These are phyloP conservation scores for Cyphomyrmex costatus DNA, from an alignment of 1,140 invertebrate species.

Conservation along the genomic window DNA sequence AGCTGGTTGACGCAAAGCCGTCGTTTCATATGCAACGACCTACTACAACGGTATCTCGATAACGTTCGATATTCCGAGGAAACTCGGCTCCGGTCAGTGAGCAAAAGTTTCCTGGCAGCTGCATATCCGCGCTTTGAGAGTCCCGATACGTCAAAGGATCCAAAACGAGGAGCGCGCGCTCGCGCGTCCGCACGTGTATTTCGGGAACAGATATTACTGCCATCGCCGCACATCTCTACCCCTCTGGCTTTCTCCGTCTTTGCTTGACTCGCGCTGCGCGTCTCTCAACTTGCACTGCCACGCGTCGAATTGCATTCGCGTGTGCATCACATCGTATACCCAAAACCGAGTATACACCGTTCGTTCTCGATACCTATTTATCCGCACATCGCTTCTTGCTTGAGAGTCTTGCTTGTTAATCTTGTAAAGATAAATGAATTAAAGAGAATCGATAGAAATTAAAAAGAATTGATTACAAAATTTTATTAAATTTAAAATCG, in stretches of 20 bases:
- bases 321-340: slow-evolving; percentile 8
- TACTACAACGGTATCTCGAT: slow-evolving; percentile 39
- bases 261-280: neutral
- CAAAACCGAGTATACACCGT: slow-evolving; percentile 12
- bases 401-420: neutral
- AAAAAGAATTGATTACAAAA: neutral
- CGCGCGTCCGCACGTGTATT: slow-evolving; percentile 61
- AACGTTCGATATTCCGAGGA: slow-evolving; percentile 53
- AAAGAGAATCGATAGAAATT: neutral
- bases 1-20: slow-evolving; percentile 26
- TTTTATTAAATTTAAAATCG: neutral
- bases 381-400: neutral
- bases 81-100: slow-evolving; percentile 59
- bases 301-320: slow-evolving; percentile 19
- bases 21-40: slow-evolving; percentile 35
- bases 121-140: slow-evolving; percentile 70
- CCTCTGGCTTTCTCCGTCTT: slow-evolving; percentile 8
- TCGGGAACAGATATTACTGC: slow-evolving; percentile 68
- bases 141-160: slow-evolving; percentile 75
- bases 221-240: slow-evolving; percentile 19
- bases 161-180: slow-evolving; percentile 63
- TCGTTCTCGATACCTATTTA: slow-evolving; percentile 1
- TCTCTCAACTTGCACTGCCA: neutral
- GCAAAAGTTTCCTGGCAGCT: slow-evolving; percentile 70
- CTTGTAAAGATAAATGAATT: neutral